Evolutionary conservation across 2,888 invertebrate genomes (phyloP).

Genomic region (Halocaridina rubra): DNA sequence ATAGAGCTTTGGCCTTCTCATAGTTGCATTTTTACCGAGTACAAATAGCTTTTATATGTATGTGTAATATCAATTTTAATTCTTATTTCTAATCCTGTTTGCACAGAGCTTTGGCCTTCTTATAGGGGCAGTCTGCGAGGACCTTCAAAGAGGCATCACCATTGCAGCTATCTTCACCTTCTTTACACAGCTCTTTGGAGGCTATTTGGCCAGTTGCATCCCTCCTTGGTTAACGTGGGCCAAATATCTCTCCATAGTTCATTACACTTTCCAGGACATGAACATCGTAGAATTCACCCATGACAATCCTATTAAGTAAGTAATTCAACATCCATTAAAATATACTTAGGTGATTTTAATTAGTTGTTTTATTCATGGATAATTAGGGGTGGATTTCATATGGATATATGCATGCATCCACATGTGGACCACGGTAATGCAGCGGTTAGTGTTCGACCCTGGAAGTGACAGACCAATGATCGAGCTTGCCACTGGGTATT

Average conservation of each 20-base stretch:
- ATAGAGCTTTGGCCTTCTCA: constrained; percentile 81
- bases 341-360: neutral
- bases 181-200: constrained; percentile 81
- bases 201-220: constrained; percentile 80
- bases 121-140: constrained; percentile 81
- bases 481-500: too few species aligned
- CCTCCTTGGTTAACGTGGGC: constrained; percentile 81
- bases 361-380: too few species aligned
- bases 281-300: constrained; percentile 81
- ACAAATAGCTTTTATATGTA: too few species aligned
- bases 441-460: too few species aligned
- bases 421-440: too few species aligned
- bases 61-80: too few species aligned
- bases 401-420: too few species aligned
- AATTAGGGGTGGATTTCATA: too few species aligned
- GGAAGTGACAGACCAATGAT: too few species aligned
- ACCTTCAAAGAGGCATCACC: constrained; percentile 82
- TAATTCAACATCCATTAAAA: neutral
- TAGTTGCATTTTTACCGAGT: constrained; percentile 82
- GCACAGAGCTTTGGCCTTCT: constrained; percentile 80
- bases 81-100: neutral
- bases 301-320: constrained; percentile 76
- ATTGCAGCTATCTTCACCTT: constrained; percentile 81
- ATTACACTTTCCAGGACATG: constrained; percentile 85
- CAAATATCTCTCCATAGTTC: constrained; percentile 80